Evolutionary conservation across 2,797 vertebrate genomes (phyloP).

Genomic region (Ceyx erithaca): DNA sequence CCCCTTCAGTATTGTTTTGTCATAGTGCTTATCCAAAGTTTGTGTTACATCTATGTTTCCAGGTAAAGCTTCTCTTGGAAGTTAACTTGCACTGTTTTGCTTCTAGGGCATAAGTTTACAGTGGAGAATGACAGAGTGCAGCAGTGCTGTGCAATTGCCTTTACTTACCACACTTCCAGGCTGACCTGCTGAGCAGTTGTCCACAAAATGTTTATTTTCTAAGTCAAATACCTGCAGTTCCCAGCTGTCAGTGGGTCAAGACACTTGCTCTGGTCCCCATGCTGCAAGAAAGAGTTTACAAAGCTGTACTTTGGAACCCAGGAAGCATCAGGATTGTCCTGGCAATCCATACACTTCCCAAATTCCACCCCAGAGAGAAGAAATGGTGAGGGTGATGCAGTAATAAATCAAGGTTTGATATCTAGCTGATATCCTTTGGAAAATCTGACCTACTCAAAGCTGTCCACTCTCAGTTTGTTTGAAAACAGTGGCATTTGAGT

Average conservation of each 20-base stretch:
- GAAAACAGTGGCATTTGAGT: neutral
- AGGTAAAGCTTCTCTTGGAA: neutral
- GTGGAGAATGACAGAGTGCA: neutral
- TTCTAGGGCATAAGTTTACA: neutral
- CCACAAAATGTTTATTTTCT: neutral
- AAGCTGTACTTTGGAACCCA: neutral
- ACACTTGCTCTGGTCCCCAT: neutral
- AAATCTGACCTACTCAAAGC: neutral
- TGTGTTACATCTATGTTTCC: neutral
- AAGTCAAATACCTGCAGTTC: neutral
- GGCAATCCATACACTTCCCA: neutral
- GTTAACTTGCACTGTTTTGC: too few relatives aligned
- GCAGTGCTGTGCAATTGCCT: neutral
- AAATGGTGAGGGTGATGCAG: neutral
- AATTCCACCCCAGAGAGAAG: neutral
- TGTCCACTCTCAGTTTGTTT: accelerated
- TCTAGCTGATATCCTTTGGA: neutral
- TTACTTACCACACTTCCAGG: neutral
- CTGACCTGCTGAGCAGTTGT: neutral
- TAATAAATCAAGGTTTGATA: neutral
- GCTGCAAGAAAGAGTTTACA: neutral
- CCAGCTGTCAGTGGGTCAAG: neutral
- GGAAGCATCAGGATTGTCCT: neutral
- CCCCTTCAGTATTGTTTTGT: neutral
- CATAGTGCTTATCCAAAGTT: neutral